These are phyloP conservation scores for Netelia inedita DNA, from an alignment of 2,888 invertebrate genomes.

Conservation along the genomic window DNA sequence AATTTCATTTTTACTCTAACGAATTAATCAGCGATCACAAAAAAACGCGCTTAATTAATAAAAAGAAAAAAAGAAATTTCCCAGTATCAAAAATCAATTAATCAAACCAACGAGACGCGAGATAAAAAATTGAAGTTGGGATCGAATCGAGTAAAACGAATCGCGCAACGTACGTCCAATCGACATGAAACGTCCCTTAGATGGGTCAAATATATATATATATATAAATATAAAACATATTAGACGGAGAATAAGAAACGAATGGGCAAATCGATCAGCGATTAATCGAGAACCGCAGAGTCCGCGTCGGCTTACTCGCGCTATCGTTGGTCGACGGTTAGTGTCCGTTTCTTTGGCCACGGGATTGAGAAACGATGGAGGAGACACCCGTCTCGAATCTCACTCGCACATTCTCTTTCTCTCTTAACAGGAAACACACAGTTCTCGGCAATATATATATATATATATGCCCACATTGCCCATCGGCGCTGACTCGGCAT, in stretches of 20 bases:
- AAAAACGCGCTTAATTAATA: too few relatives aligned
- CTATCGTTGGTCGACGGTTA: slow-evolving; percentile 1
- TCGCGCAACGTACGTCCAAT: too few relatives aligned
- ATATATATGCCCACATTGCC: not conserved
- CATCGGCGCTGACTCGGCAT: slow-evolving; percentile 59
- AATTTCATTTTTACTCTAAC: too few relatives aligned
- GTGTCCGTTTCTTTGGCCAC: slow-evolving; percentile 23
- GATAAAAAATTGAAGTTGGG: too few relatives aligned
- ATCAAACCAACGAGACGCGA: too few relatives aligned
- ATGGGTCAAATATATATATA: not conserved
- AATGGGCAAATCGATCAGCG: slow-evolving; percentile 23
- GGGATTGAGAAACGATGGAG: slow-evolving; percentile 33
- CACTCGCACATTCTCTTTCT: not conserved
- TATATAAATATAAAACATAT: not conserved
- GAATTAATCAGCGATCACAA: too few relatives aligned
- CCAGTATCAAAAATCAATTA: too few relatives aligned
- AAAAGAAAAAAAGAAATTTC: too few relatives aligned
- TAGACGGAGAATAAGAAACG: not conserved
- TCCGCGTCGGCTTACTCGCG: slow-evolving; percentile 6
- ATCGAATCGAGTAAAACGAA: too few relatives aligned
- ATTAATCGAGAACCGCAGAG: slow-evolving; percentile 27
- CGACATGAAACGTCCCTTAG: not conserved
- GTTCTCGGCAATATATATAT: not conserved
- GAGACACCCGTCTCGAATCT: not conserved
- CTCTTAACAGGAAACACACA: not conserved